Conservation (phyloP, 2,888 invertebrate genomes). For the Autographa gamma region DNA sequence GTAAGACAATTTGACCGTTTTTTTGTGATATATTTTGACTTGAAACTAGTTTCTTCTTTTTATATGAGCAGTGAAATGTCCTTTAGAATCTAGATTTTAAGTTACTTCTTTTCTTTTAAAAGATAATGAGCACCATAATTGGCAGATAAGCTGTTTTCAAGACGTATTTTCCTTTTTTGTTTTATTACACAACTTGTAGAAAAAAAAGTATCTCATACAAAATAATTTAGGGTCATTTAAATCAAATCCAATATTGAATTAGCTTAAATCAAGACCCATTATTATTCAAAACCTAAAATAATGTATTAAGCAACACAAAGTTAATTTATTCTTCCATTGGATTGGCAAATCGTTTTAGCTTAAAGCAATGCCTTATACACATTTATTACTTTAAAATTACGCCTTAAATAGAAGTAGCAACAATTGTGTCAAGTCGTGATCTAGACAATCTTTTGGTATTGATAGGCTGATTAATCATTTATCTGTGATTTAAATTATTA, state of each 20-base stretch:
- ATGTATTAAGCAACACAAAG: neutral
- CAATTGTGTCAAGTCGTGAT: constrained; percentile 6
- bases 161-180: no score
- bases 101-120: no score
- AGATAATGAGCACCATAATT: no score
- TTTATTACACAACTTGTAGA: no score
- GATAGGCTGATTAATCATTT: constrained; percentile 7
- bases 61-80: no score
- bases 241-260: no score
- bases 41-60: no score
- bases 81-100: no score
- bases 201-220: no score
- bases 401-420: neutral
- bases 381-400: constrained; percentile 3
- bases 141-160: no score
- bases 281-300: neutral
- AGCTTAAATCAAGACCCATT: no score
- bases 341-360: constrained; percentile 3
- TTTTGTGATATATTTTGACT: neutral
- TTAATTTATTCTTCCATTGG: neutral
- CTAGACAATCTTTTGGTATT: neutral
- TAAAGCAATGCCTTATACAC: constrained; percentile 5
- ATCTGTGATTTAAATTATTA: neutral
- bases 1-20: neutral
- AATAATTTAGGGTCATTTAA: no score